Conservation (phyloP, 1,140 invertebrate species). For the Pseudomyrmex gracilis region DNA sequence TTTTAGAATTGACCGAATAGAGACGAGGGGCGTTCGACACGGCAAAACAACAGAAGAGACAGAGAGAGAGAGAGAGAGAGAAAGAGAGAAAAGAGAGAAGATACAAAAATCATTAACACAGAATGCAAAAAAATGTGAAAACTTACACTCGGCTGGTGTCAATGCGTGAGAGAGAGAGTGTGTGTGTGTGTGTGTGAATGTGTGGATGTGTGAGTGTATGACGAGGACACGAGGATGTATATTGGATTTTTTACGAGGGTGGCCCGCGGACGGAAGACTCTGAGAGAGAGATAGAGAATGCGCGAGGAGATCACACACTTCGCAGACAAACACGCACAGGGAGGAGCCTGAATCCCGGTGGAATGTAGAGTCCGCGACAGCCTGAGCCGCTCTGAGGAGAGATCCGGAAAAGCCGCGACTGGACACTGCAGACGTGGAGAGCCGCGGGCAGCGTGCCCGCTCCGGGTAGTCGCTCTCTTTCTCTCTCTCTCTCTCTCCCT, state of each 20-base stretch:
- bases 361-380: conserved; percentile 87
- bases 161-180: conserved; percentile 51
- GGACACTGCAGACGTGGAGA: conserved; percentile 57
- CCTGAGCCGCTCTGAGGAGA: conserved; percentile 85
- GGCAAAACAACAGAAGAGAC: not conserved
- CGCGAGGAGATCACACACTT: conserved; percentile 7
- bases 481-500: conserved; percentile 56
- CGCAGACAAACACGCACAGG: conserved; percentile 66
- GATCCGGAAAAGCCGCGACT: conserved; percentile 60
- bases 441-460: conserved; percentile 55
- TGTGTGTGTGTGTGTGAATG: not conserved
- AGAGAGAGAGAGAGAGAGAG: not conserved
- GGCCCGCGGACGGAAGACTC: conserved; percentile 68
- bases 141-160: conserved; percentile 77
- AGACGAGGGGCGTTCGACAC: not conserved
- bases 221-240: not conserved
- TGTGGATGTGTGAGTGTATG: not conserved
- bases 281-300: conserved; percentile 23
- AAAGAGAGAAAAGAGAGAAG: not conserved
- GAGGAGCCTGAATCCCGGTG: conserved; percentile 82
- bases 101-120: conserved; percentile 2
- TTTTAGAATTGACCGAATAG: no score
- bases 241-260: conserved; percentile 65
- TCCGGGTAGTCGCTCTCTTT: conserved; percentile 12
- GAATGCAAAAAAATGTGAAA: conserved; percentile 34